Conservation (phyloP, 1,140 invertebrate species). For the Drosophila suzukii region DNA sequence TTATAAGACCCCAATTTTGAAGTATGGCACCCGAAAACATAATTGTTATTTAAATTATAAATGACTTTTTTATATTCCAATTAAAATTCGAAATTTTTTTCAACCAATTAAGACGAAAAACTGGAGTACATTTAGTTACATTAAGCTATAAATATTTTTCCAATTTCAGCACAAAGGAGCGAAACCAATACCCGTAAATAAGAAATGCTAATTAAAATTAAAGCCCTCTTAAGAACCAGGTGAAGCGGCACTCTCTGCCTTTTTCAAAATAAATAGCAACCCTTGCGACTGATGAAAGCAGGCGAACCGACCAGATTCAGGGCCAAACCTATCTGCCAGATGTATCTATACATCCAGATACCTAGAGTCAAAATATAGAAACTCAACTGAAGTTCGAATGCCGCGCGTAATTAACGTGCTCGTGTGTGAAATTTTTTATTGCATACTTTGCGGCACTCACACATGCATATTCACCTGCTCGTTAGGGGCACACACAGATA, state of each 20-base stretch:
- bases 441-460: constrained; percentile 69
- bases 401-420: constrained; percentile 69
- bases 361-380: not conserved
- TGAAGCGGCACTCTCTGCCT: not conserved
- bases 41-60: too few species aligned
- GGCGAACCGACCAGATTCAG: constrained; percentile 3
- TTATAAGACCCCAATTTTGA: not conserved
- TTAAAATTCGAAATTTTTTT: not conserved
- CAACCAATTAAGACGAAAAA: not conserved
- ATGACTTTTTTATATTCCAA: too few species aligned
- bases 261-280: constrained; percentile 6
- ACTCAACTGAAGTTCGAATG: constrained; percentile 36
- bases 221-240: not conserved
- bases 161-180: not conserved
- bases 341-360: constrained; percentile 2
- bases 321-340: constrained; percentile 5
- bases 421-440: constrained; percentile 81
- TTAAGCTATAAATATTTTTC: not conserved
- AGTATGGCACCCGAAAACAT: not conserved
- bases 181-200: constrained; percentile 11
- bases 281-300: constrained; percentile 4
- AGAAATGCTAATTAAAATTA: not conserved
- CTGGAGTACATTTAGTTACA: not conserved
- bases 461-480: constrained; percentile 53
- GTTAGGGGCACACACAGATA: constrained; percentile 45